Evolutionary conservation across 2,113 vertebrate genomes (phyloP), one percentile per base, ranked within the genome.

Genomic region (Vanacampus margaritifer): DNA sequence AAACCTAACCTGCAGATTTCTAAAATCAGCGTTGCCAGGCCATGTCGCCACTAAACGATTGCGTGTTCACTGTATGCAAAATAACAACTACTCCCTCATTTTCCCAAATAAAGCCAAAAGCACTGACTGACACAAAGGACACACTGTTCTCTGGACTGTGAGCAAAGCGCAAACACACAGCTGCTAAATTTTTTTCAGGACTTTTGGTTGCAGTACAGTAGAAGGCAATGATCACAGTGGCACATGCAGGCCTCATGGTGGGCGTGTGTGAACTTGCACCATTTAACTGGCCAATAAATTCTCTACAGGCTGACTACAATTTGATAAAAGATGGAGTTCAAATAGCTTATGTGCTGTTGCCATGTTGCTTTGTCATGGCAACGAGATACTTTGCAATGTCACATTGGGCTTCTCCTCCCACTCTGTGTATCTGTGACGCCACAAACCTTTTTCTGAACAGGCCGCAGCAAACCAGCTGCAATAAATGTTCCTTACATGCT

Each of bases 251-350:
- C 75, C 65, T 68, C 45, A 68, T 24, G 32, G 72, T 63, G 75
- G 83, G 76, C 87, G 64, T 87, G 88, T 81, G 78, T 69, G 64
- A 86, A 89, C 86, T 51, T 83, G 84, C 66, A 80, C 71, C 53
- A 73, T 79, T 73, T 67, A 79, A 54, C 41, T 68, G 39, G 12
- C 54, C 67, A 76, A 67, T 72, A 80, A 69, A 88, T 80, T 68
- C 67, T 75, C 74, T 23, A n/a, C 46, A 9, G 43, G 66, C 68
- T 69, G 66, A 68, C 73, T 61, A 64, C 68, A 62, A 26, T 23
- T n/a, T 74, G 75, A 64, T 64, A 60, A 59, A 65, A 72, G 56
- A 67, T n/a, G 67, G 64, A 65, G 64, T 70, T 74, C 71, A 80
- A 67, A 17, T 13, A 0, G 14, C 69, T 65, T 72, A n/a, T 39